phyloP scores from a whole-genome alignment of 1,140 invertebrate species.

The Zelostemma sp. region DNA sequence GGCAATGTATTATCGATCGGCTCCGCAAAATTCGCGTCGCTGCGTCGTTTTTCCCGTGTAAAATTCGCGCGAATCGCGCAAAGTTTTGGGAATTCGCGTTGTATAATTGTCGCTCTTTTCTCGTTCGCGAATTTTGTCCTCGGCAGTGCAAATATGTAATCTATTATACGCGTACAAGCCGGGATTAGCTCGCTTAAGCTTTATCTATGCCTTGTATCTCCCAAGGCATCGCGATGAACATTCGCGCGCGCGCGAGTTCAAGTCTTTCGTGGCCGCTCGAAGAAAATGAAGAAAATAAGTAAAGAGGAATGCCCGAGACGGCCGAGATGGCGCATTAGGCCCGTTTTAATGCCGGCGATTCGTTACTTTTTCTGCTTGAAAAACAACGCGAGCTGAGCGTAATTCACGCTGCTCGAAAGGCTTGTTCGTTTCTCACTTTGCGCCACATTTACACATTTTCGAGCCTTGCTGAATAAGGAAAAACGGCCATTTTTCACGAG shows the following conservation, averaged over 20 bases:
- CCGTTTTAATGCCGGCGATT: conserved; percentile 2
- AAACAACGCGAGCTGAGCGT: background rate
- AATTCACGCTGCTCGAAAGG: background rate
- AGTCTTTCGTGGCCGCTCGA: background rate
- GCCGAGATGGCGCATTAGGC: background rate
- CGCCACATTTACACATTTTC: background rate
- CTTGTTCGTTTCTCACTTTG: too few species aligned
- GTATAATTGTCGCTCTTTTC: too few species aligned
- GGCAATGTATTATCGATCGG: too few species aligned
- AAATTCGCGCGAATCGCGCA: too few species aligned
- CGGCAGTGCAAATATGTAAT: conserved; percentile 45
- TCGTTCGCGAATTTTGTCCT: conserved; percentile 36
- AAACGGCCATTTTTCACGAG: too few species aligned
- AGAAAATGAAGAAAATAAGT: background rate
- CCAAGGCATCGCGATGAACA: conserved; percentile 29
- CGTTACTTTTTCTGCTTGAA: conserved; percentile 2
- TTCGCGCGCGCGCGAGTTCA: conserved; percentile 9
- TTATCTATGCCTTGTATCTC: conserved; percentile 38
- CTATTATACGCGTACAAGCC: conserved; percentile 40
- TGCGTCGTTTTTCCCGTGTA: too few species aligned
- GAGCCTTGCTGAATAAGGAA: too few species aligned
- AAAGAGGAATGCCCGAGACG: background rate
- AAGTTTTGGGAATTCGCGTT: too few species aligned
- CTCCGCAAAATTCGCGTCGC: too few species aligned
- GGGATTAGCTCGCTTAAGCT: conserved; percentile 35